A percentile compares a stretch with the other conserved stretches of the same genome.
Evolutionary conservation across 2,113 vertebrate genomes (phyloP).

Genomic region (Morphnarchus princeps): DNA sequence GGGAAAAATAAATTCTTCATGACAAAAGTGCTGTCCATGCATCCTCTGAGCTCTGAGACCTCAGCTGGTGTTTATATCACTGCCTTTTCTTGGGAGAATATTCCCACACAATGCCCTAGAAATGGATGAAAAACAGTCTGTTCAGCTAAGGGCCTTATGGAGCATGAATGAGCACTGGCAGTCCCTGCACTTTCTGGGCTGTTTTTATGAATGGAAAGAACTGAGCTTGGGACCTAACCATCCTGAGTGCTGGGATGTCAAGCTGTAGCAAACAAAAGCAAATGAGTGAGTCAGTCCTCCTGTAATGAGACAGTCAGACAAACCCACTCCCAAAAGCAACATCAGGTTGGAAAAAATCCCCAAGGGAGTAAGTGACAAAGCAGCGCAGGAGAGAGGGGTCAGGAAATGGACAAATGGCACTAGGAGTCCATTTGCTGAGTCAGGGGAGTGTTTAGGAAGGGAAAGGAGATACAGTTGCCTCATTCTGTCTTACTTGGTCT

Average conservation of each 20-base stretch:
- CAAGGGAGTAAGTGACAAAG: not conserved
- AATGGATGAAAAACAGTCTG: not conserved
- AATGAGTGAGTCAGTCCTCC: not conserved
- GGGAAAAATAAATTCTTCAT: not conserved
- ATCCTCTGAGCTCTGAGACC: not conserved
- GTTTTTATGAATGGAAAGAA: not conserved
- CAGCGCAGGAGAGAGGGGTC: not conserved
- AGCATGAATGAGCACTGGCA: not conserved
- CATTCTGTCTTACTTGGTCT: not conserved
- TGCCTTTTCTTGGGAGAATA: not conserved
- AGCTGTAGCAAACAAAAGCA: not conserved
- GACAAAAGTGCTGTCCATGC: not conserved
- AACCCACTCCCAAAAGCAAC: not conserved
- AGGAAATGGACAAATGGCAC: not conserved
- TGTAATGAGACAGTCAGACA: not conserved
- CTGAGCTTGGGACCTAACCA: not conserved
- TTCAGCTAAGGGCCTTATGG: rapidly evolving
- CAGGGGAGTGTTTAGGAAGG: too few species aligned
- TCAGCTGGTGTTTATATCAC: not conserved
- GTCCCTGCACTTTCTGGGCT: not conserved
- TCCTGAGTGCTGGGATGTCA: not conserved
- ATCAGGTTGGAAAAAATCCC: not conserved
- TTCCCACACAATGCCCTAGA: not conserved
- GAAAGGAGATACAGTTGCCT: not conserved
- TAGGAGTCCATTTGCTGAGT: not conserved